Evolutionary conservation across 2,797 vertebrate genomes (phyloP), one percentile per base, ranked within the genome.

Genomic region (Spinus pinus): DNA sequence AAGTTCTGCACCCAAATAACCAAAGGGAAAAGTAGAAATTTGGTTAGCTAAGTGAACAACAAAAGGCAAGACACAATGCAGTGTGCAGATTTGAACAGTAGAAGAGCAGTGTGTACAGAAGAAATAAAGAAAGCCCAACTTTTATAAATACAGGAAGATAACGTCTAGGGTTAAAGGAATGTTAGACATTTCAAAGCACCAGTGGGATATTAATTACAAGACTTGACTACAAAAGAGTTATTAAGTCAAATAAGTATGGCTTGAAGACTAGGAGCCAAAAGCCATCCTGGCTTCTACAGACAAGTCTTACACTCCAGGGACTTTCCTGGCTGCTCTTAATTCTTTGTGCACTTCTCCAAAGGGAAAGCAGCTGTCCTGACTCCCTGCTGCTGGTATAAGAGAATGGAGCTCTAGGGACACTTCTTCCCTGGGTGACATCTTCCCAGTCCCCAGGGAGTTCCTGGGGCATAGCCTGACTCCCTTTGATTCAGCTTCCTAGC

Each of bases 41-140:
- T 81, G 5, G 7, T 39, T 74, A 37, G 17, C 19, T 60, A 72
- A 51, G 14, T 42, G 39, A 65, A 65, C 4, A 35, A 22, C 46
- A 73, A 61, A 69, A 87, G 28, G 16, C 16, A 81, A 71, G 39
- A 50, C 31, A 61, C 5, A 30, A 56, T 75, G 10, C 14, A 54
- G 12, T 6, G 16, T 72, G 17, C 13, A 80, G 44, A 47, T 24
- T 44, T 0, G 0, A 70, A 47, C 3, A 44, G 62, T 0, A 53
- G 31, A 89, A 49, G 16, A 65, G 10, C 31, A 41, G 2, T 3
- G 5, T 33, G 13, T 33, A 50, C 5, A 23, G 25, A 85, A 85
- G 23, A 71, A 81, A 89, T 28, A 46, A 50, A 75, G 25, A 65
- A 80, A 65, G 8, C 0, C 2, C 14, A 50, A 27, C 3, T 5